Base-by-base conservation (phyloP, 2,888 invertebrate species). In the Platycheirus rosarum region DNA sequence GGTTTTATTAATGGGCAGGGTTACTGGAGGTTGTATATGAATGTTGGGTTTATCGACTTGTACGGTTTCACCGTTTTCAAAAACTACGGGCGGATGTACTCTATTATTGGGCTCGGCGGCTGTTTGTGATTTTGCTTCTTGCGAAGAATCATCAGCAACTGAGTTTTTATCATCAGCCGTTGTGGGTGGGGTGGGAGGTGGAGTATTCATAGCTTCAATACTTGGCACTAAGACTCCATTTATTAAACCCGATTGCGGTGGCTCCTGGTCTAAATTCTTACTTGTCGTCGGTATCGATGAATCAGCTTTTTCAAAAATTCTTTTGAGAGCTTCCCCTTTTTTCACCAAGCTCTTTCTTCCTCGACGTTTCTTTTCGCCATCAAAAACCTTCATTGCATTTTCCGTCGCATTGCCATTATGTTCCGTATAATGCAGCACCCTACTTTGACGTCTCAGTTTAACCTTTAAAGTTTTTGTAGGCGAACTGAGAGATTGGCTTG, bases 121-220 rank as follows among this genome's bases (percentile, higher is more conserved):
- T 14, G 26, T 32, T 8, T 60, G 60, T 18, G 60, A 44, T 60
- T 60, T 60, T 8, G 60, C 35, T 29, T 75, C 51, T 18, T 9
- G 49, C 11, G 60, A 48, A 5, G 32, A 37, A 20, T 70, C 63
- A 42, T 48, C 53, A 5, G 26, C 6, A 29, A 53, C 49, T 1
- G 68, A 29, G 26, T 13, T 16, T 63, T 70, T 35, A 23, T 63
- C 23, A 6, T 48, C 63, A n/a, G 14, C n/a, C 23, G 40, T 46
- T 29, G 62, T 9, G 16, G 80, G 80, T 3, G 80, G 80, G 0
- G 80, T 80, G 4, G 76, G 80, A 8, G 80, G 80, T 3, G 76
- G 80, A 1, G 80, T 76, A 7, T 40, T 75, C 40, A 79, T 75
- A 6, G 76, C 66, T 20, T 74, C 74, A n/a, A 79, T 74, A 8